Percentiles rank a stretch among this genome's conserved stretches.
These are phyloP conservation scores for Hepsetus odoe DNA, from an alignment of 2,113 vertebrate genomes.

Conservation along the genomic window DNA sequence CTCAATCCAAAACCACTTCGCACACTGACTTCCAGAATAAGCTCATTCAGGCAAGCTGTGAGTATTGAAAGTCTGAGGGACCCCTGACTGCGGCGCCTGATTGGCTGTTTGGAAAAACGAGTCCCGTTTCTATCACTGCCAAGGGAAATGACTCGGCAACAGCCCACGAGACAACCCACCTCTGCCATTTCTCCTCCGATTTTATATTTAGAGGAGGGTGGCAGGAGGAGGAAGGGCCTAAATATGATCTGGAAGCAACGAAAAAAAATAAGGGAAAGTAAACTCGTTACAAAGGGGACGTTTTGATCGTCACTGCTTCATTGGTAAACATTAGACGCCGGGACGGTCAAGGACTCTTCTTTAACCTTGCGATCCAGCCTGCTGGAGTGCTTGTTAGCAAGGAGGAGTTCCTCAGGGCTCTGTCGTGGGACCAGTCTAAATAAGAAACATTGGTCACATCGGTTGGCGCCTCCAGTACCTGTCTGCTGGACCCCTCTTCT, in stretches of 20 bases:
- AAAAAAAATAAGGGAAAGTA: conserved; percentile 39
- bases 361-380: no score
- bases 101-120: conserved; percentile 18
- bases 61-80: background rate
- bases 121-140: conserved; percentile 13
- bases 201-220: conserved; percentile 30
- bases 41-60: background rate
- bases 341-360: no score
- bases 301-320: no score
- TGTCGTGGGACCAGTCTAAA: background rate
- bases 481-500: conserved; percentile 59
- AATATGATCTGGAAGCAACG: conserved; percentile 23
- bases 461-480: no score
- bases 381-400: no score
- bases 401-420: background rate
- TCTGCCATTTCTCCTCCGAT: conserved; percentile 27
- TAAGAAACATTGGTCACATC: no score
- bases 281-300: no score
- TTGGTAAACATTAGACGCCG: no score
- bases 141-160: conserved; percentile 29
- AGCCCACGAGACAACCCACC: conserved; percentile 29
- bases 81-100: conserved; percentile 1
- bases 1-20: conserved; percentile 16
- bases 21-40: conserved; percentile 30
- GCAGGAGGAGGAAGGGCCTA: conserved; percentile 5